Conservation (phyloP, 92 coral and sea anemone species). For the Paragorgia papillata region DNA sequence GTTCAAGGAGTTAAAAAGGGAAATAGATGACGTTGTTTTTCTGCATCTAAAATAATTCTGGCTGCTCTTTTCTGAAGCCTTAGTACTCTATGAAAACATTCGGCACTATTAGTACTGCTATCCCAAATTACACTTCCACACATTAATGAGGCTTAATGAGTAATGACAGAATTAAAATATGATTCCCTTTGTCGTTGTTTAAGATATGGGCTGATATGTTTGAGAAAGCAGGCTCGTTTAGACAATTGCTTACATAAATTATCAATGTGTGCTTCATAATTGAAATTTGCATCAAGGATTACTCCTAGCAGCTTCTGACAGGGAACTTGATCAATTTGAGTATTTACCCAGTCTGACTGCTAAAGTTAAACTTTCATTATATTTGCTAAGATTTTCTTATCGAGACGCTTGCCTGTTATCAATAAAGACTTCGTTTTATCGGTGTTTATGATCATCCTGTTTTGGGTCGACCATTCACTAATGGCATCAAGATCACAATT, state of each 20-base stretch:
- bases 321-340: neutral
- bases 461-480: conserved; percentile 35
- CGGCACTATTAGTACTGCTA: conserved; percentile 6
- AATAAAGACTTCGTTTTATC: conserved; percentile 50
- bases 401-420: conserved; percentile 49
- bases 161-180: conserved; percentile 15
- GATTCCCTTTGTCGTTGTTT: neutral
- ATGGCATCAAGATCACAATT: conserved; percentile 45
- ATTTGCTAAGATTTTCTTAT: conserved; percentile 24
- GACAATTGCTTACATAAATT: conserved; percentile 1
- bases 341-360: neutral
- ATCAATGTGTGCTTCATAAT: neutral
- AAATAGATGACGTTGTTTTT: conserved; percentile 9
- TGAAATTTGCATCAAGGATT: neutral
- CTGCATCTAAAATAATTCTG: conserved; percentile 10
- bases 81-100: neutral
- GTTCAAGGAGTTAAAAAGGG: conserved; percentile 14
- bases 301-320: conserved; percentile 9
- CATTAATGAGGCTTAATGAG: conserved; percentile 9
- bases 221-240: conserved; percentile 2
- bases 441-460: conserved; percentile 49
- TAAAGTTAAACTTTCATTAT: conserved; percentile 7
- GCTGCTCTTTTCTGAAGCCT: conserved; percentile 16
- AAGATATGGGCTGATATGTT: conserved; percentile 11
- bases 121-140: conserved; percentile 15